Conservation (phyloP, 2,888 invertebrate genomes). For the Drosophila nr. medialis region DNA sequence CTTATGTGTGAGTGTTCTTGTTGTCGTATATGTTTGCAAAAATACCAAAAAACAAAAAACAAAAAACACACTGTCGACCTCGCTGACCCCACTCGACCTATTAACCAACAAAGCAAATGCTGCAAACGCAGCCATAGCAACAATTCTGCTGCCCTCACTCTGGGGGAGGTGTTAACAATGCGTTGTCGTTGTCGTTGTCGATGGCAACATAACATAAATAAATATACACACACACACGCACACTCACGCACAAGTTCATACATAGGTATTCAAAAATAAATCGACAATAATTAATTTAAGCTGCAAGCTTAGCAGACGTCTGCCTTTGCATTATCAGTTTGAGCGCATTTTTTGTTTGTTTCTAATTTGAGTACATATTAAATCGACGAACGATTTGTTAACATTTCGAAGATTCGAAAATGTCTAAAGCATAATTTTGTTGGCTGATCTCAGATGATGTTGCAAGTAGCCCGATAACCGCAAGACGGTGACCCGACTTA, state of each 20-base stretch:
- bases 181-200: conserved; percentile 23
- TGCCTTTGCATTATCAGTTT: conserved; percentile 35
- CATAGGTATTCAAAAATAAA: conserved; percentile 42
- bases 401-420: conserved; percentile 4
- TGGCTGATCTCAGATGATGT: conserved; percentile 36
- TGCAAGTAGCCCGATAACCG: conserved; percentile 24
- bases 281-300: conserved; percentile 51
- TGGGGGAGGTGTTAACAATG: conserved; percentile 39
- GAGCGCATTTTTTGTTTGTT: conserved; percentile 15
- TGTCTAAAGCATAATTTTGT: conserved; percentile 8
- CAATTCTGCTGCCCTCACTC: conserved; percentile 18
- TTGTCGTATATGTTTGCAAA: conserved; percentile 13
- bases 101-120: conserved; percentile 4
- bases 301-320: conserved; percentile 11
- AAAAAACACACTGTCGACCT: conserved; percentile 3
- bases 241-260: background rate
- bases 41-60: background rate
- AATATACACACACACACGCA: background rate
- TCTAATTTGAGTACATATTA: background rate
- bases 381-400: conserved; percentile 20
- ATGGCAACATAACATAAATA: conserved; percentile 20
- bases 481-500: conserved; percentile 25
- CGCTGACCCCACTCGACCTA: conserved; percentile 17
- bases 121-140: conserved; percentile 10
- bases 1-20: conserved; percentile 12